Conservation (phyloP, 2,113 vertebrate species). For the Microcebus lehilahytsara region DNA sequence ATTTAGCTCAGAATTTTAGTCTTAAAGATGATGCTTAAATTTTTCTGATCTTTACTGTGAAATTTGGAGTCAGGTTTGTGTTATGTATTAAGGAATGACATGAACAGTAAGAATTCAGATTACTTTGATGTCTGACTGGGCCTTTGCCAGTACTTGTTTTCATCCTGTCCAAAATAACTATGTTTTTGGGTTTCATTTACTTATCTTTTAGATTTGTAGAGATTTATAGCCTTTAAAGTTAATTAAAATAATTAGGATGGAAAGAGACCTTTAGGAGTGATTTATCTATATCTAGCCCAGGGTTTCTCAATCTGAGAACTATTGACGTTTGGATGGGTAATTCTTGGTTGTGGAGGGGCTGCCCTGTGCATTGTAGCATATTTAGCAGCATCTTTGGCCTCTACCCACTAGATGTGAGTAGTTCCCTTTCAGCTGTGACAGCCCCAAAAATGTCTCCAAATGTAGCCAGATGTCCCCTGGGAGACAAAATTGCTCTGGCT, state of each 20-base stretch:
- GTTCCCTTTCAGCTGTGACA: background rate
- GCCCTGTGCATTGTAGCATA: background rate
- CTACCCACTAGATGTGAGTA: background rate
- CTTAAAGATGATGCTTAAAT: background rate
- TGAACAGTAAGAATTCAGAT: background rate
- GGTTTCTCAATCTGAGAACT: background rate
- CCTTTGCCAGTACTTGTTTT: background rate
- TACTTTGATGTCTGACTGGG: background rate
- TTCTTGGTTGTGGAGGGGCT: background rate
- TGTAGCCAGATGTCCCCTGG: no score
- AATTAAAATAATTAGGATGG: background rate
- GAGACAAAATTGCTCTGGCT: background rate
- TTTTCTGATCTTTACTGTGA: background rate
- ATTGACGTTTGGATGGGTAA: background rate
- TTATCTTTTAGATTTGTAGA: background rate
- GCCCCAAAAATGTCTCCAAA: background rate
- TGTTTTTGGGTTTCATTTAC: background rate
- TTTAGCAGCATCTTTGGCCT: background rate
- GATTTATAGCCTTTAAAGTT: background rate
- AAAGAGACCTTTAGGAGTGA: background rate
- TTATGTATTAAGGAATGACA: background rate
- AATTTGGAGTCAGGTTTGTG: background rate
- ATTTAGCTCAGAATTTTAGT: background rate
- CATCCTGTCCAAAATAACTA: background rate
- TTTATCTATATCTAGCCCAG: background rate